A percentile compares a stretch with the other conserved stretches of the same genome.
Evolutionary conservation across 2,113 vertebrate species (phyloP).

Genomic region (Calcarius ornatus): DNA sequence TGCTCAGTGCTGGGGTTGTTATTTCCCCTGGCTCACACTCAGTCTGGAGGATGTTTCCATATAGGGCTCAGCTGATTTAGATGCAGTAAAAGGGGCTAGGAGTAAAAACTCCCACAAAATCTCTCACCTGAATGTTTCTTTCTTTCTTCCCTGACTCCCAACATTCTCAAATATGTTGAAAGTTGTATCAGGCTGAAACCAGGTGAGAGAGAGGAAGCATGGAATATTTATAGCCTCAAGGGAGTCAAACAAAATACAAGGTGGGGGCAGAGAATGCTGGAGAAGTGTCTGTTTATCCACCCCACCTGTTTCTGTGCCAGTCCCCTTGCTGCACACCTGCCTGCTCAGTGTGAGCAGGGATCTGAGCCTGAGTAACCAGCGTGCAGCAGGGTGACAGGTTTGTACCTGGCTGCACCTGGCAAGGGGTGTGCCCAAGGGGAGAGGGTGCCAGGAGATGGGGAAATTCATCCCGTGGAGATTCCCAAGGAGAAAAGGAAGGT

Average conservation of each 20-base stretch:
- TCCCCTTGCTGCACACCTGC: neutral
- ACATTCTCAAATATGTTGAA: neutral
- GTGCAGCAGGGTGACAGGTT: neutral
- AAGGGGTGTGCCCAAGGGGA: accelerated
- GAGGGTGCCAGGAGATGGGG: neutral
- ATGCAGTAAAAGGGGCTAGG: neutral
- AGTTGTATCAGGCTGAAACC: neutral
- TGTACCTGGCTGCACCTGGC: neutral
- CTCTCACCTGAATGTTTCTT: neutral
- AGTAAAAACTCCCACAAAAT: neutral
- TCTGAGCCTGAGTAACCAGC: neutral
- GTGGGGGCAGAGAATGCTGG: neutral
- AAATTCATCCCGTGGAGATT: neutral
- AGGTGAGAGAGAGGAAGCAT: neutral
- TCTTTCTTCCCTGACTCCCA: neutral
- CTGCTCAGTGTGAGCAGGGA: neutral
- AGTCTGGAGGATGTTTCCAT: neutral
- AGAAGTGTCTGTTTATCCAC: neutral
- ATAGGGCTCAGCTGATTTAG: neutral
- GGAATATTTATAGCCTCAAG: neutral
- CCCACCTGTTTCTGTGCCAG: neutral
- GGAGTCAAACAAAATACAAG: neutral
- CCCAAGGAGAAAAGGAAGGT: constrained; percentile 2
- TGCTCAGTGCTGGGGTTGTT: accelerated
- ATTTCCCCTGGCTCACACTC: neutral